phyloP scores from a whole-genome alignment of 2,888 invertebrate genomes.

The Spisula subtruncata region DNA sequence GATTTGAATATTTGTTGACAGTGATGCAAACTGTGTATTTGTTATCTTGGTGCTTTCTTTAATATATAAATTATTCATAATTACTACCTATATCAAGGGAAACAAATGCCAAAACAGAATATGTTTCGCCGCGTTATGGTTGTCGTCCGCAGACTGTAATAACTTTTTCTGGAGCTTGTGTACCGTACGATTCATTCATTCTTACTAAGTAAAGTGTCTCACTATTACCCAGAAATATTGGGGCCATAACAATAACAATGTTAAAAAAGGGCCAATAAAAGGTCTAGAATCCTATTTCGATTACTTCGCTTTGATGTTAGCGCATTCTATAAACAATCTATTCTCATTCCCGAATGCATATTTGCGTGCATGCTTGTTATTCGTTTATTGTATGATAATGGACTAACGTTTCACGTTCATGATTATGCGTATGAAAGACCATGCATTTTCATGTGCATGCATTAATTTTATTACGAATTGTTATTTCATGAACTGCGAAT shows the following conservation, averaged over 20 bases:
- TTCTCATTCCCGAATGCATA: not conserved
- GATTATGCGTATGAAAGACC: not conserved
- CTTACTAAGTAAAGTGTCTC: no score
- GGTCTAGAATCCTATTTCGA: not conserved
- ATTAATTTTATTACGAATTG: not conserved
- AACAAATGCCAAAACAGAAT: not conserved
- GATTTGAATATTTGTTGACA: no score
- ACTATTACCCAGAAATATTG: not conserved
- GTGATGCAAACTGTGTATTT: no score
- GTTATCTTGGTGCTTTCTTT: no score
- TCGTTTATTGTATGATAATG: not conserved
- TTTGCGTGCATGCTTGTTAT: not conserved
- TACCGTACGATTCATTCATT: not conserved
- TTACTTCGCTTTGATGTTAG: constrained; percentile 34
- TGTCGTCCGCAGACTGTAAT: not conserved
- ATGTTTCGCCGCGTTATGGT: not conserved
- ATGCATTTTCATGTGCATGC: not conserved
- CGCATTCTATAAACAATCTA: not conserved
- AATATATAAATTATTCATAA: no score
- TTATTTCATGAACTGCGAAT: not conserved
- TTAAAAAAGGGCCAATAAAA: not conserved
- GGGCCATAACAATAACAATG: not conserved
- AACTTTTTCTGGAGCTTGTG: not conserved
- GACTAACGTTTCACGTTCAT: not conserved
- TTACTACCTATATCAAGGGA: not conserved